Evolutionary conservation across 2,888 invertebrate genomes (phyloP), one percentile per base, ranked within the genome.

Genomic region (Anarsia innoxiella): DNA sequence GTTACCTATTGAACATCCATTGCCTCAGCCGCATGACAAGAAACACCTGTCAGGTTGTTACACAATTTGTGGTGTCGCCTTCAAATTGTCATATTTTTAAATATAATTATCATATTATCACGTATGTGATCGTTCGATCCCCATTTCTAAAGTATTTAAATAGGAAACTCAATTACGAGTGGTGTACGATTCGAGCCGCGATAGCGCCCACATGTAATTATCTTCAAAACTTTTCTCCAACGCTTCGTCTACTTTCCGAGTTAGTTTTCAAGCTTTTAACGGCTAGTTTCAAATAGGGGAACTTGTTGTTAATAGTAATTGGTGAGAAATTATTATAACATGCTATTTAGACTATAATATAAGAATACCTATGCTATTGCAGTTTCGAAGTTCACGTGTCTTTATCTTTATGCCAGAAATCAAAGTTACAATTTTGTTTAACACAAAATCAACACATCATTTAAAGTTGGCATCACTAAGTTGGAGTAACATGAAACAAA

Each of bases 161-260:
- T 74, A 71, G 68, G 62, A 62, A 64, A 75, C 64, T 66, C 66
- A 68, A 74, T 75, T 74, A 69, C 51, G 56, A 50, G 48, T 53
- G 55, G 55, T 53, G 48, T 45, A 55, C 66, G 78, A 76, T 75
- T 65, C 54, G 45, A 44, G 41, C 45, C 46, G 44, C 46, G 77
- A 79, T 78, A 77, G 55, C 53, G 57, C 69, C 68, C 69, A 54
- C 60, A 65, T 73, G 59, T 70, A 72, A 78, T 77, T 76, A 74
- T 67, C 56, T 66, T 52, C 41, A 45, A 45, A 57, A 56, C 45
- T 58, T 60, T 66, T 64, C 61, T 57, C 49, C 34, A 41, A 44
- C 49, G 46, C 43, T 49, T 41, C 49, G 40, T 50, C 45, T 44
- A 48, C 46, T 56, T 51, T 45, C 28, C 35, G 35, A 48, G 40